Conservation (phyloP, 2,888 invertebrate species). For the Pterostichus niger region DNA sequence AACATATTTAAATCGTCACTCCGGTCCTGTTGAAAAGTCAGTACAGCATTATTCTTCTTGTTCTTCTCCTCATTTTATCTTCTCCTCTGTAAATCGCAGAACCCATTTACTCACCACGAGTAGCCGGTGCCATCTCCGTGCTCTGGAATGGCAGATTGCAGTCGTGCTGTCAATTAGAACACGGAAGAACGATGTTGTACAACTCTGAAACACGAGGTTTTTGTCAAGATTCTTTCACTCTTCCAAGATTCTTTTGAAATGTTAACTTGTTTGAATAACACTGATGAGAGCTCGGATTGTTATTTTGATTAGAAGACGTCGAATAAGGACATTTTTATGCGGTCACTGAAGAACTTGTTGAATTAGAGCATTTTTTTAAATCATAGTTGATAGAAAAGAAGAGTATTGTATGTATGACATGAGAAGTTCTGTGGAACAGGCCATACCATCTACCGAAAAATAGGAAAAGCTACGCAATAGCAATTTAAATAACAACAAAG, state of each 20-base stretch:
- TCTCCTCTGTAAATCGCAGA: conserved; percentile 31
- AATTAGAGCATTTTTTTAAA: conserved; percentile 26
- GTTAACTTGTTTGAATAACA: conserved; percentile 23
- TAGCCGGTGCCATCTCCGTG: conserved; percentile 23
- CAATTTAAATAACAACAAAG: too few species aligned
- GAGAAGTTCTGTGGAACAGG: too few species aligned
- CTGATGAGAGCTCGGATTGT: conserved; percentile 16
- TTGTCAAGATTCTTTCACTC: conserved; percentile 23
- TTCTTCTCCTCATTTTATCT: neutral
- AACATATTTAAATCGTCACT: too few species aligned
- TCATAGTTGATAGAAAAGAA: conserved; percentile 19
- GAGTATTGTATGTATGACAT: too few species aligned
- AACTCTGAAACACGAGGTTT: conserved; percentile 4
- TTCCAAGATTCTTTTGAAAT: conserved; percentile 37
- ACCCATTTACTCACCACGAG: conserved; percentile 5
- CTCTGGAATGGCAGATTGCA: conserved; percentile 36
- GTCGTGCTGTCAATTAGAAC: conserved; percentile 51
- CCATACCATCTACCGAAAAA: too few species aligned
- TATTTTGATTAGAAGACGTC: conserved; percentile 48
- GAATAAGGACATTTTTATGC: conserved; percentile 15
- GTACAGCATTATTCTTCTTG: neutral
- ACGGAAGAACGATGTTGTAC: conserved; percentile 34
- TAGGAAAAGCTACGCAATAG: too few species aligned
- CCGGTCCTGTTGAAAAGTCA: neutral
- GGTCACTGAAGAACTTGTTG: neutral